These are phyloP conservation scores for Aphelocoma californica DNA, from an alignment of 2,797 vertebrate species.

Conservation along the genomic window DNA sequence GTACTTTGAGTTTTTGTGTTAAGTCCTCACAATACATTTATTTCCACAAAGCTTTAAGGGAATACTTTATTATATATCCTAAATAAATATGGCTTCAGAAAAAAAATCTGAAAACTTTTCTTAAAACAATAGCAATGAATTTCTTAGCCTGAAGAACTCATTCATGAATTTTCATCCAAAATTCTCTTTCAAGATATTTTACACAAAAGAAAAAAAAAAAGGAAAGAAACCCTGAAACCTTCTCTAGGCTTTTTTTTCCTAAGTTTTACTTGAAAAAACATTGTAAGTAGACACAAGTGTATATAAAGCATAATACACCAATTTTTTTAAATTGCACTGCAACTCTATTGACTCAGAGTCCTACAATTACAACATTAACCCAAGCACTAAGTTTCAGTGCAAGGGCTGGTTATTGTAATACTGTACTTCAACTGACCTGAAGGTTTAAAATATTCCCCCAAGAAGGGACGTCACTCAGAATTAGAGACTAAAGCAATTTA, in stretches of 20 bases:
- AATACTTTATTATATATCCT: not conserved
- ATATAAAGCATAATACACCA: rapidly evolving
- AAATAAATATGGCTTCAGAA: not conserved
- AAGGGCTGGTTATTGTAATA: not conserved
- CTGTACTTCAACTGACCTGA: not conserved
- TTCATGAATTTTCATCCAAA: not conserved
- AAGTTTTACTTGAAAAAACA: not conserved
- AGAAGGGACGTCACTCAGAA: not conserved
- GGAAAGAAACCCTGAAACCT: rapidly evolving
- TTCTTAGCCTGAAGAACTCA: not conserved
- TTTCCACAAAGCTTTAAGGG: not conserved
- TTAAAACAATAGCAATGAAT: not conserved
- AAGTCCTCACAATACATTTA: not conserved
- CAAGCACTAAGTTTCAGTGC: not conserved
- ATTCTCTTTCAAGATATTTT: not conserved
- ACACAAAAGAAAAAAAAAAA: not conserved
- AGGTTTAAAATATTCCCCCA: not conserved
- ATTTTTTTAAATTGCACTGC: not conserved
- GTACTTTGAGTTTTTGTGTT: not conserved
- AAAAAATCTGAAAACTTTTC: not conserved
- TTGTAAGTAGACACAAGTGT: not conserved
- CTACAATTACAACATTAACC: not conserved
- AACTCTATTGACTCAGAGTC: not conserved
- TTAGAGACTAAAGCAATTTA: not conserved
- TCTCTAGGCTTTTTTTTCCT: not conserved